A percentile compares a stretch with the other conserved stretches of the same genome.
Evolutionary conservation across 2,797 vertebrate species (phyloP).

Genomic region (Cichlasoma orientale): DNA sequence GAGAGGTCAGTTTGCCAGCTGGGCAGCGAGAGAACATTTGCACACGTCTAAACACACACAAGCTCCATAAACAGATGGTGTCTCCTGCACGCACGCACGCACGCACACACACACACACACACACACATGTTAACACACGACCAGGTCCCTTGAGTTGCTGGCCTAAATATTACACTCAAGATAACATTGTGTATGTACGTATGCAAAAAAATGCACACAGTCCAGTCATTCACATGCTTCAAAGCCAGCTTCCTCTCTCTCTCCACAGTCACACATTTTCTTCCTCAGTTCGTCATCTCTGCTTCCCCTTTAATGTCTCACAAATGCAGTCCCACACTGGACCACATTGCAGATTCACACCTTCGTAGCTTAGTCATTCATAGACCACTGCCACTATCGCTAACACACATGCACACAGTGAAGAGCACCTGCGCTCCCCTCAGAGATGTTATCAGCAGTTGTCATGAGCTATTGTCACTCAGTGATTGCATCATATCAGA

Average conservation of each 20-base stretch:
- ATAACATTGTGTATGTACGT: not conserved
- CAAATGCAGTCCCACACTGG: not conserved
- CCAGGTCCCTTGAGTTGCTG: constrained; percentile 7
- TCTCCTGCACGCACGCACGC: constrained; percentile 12
- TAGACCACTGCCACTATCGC: not conserved
- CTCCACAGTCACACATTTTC: not conserved
- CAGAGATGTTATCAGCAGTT: not conserved
- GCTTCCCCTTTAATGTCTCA: not conserved
- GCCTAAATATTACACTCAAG: constrained; percentile 11
- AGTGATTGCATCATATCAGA: constrained; percentile 3
- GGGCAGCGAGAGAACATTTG: constrained; percentile 57
- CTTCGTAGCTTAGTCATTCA: constrained; percentile 7
- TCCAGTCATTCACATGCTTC: not conserved
- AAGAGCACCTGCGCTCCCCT: constrained; percentile 11
- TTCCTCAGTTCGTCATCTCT: not conserved
- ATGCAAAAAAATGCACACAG: not conserved
- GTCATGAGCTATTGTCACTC: not conserved
- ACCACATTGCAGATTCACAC: not conserved
- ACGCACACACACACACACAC: constrained; percentile 2
- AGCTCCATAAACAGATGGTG: constrained; percentile 61
- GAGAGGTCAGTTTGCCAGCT: constrained; percentile 62
- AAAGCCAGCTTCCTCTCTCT: not conserved
- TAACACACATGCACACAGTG: not conserved
- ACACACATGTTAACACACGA: constrained; percentile 54
- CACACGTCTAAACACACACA: constrained; percentile 62